Evolutionary conservation across 2,888 invertebrate species (phyloP).

Genomic region (Eucera pruinosa): DNA sequence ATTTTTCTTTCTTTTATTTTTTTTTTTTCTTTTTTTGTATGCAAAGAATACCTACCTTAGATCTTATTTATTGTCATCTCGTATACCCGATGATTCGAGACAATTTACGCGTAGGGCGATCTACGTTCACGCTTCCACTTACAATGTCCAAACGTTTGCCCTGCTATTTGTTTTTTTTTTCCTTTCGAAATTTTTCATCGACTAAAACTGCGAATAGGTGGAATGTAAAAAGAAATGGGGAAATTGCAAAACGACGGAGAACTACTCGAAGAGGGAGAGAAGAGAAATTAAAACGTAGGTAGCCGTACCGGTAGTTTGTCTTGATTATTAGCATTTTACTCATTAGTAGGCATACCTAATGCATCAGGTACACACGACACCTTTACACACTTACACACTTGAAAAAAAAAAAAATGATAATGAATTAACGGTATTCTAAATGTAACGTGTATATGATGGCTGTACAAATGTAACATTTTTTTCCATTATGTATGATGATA

Average conservation of each 20-base stretch:
- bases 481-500: conserved; percentile 83
- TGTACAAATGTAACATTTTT: conserved; percentile 85
- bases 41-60: conserved; percentile 70
- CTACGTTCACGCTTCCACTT: conserved; percentile 35
- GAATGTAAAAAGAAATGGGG: too few relatives aligned
- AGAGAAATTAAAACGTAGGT: conserved; percentile 62
- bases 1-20: too few relatives aligned
- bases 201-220: background rate
- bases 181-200: background rate
- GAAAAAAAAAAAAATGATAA: conserved; percentile 76
- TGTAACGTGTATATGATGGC: conserved; percentile 85
- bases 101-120: conserved; percentile 67
- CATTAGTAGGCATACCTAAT: conserved; percentile 74
- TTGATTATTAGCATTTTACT: conserved; percentile 76
- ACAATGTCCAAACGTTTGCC: too few relatives aligned
- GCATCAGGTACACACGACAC: conserved; percentile 64
- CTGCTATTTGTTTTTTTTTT: too few relatives aligned
- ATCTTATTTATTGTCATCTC: conserved; percentile 78
- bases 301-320: conserved; percentile 74
- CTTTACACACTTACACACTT: conserved; percentile 57
- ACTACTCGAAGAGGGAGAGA: background rate
- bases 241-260: background rate
- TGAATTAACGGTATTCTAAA: conserved; percentile 82
- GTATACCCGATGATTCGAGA: conserved; percentile 64
- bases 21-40: conserved; percentile 43